Base-by-base conservation (phyloP, 2,113 vertebrate species). In the Scomber scombrus region DNA sequence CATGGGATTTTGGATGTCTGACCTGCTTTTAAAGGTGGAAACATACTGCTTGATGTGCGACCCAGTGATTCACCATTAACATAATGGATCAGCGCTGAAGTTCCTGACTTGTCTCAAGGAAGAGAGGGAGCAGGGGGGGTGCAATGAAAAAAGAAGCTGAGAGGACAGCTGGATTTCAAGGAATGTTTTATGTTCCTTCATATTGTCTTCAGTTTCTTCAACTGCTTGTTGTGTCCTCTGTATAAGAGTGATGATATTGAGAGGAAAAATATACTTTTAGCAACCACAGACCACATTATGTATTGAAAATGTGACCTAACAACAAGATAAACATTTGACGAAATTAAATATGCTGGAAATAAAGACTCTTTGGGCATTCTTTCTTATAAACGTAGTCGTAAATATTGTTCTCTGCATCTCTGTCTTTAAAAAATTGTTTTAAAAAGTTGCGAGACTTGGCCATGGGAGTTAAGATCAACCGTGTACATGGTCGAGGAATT, bases 1-100 rank as follows among this genome's bases (percentile, higher is more conserved):
- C 84, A 85, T 86, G 84, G 83, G 84, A 84, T 90, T 86, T 88
- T 89, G 82, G 85, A 86, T 65, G 91, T 91, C 93, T 91, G 74
- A 83, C 1, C 67, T 85, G 87, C 81, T 88, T 93, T 94, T 89
- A 93, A 78, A 88, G 82, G 86, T 87, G 89, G 81, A 92, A 91
- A 85, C 84, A 76, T 65, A 71, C 79, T 18, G 80, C 71, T 86
- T 85, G 80, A 88, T 89, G 81, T 88, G 74, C 86, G 82, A 88
- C 85, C 88, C 56, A 31, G 84, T 65, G 84, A 83, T 79, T 89
- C 83, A 43, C 78, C 70, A 49, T 86, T 89, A 88, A 86, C 86
- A 64, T 81, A 76, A 90, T 84, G 88, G 84, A 91, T 90, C 77
- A 76, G 56, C 26, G 1, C 62, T 63, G 82, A 69, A 70, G 57